Evolutionary conservation across 1,140 invertebrate species (phyloP), one percentile per base, ranked within the genome.

Genomic region (Capitella teleta): DNA sequence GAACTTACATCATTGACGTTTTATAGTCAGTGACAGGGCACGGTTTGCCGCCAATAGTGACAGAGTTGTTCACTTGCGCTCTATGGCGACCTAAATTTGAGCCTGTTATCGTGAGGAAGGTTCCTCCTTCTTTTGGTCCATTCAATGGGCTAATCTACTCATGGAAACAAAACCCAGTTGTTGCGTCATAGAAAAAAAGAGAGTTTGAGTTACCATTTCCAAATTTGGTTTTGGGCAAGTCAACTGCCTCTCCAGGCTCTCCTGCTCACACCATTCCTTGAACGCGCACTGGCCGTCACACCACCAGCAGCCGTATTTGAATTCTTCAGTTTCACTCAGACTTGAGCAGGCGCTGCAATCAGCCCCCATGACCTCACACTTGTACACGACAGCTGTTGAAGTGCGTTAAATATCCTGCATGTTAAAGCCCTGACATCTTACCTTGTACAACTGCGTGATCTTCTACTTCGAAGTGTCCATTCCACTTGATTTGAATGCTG

Each of bases 91-190:
- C 92, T 19, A 97, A 76, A 74, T 97, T 94, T 61, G 87, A 88
- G 5, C 92, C 92, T 75, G 91, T 86, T 52, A 97, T 94, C 14
- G 88, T 92, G 0, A 97, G 81, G 38, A 92, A 66, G 16, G 92
- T 95, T 3, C 91, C 91, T 18, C 92, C 91, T 78, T 95, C 90
- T 43, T 93, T 80, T 12, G 91, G 92, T 16, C 91, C 90, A 67
- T 84, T 89, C 28, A 91, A 64, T 1, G 91, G 91, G 68, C 86
- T 87, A 53, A 95, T 92, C 80, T 83, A 59, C 28, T 28, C 16
- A 5, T 3, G 23, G 19, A 49, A 49, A 41, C 19, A 49, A 16
- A 41, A 8, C 40, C 19, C 6, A 41, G 10, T 41, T 8, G 40
- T 12, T 14, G 10, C 5, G 12, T 48, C 4, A 44, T 16, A 48